Conservation (phyloP, 2,797 vertebrate species). For the Crocodylus rhombifer region DNA sequence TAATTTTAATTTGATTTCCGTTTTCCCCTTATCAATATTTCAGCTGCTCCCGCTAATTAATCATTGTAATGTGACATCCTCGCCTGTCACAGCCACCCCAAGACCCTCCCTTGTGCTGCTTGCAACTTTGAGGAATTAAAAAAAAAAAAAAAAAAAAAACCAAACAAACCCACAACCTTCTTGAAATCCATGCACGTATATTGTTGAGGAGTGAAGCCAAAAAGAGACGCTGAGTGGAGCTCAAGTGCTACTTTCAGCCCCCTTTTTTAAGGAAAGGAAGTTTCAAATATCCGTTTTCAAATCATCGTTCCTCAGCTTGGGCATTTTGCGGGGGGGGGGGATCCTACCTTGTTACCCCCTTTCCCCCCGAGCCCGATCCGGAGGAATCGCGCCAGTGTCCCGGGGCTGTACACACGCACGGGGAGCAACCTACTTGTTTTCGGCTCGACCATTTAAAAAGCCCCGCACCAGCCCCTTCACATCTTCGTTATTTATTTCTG, state of each 20-base stretch:
- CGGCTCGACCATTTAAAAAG: background rate
- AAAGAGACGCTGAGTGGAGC: constrained; percentile 72
- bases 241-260: constrained; percentile 60
- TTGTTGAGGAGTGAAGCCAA: constrained; percentile 55
- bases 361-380: constrained; percentile 18
- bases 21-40: constrained; percentile 78
- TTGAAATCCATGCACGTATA: background rate
- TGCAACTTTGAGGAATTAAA: constrained; percentile 42
- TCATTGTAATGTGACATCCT: constrained; percentile 55
- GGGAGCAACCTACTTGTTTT: background rate
- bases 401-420: background rate
- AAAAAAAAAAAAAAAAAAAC: background rate
- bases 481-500: background rate
- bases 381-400: background rate
- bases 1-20: constrained; percentile 76
- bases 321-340: background rate
- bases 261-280: constrained; percentile 57
- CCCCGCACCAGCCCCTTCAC: background rate
- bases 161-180: constrained; percentile 30
- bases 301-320: constrained; percentile 40
- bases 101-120: background rate
- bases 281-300: constrained; percentile 69
- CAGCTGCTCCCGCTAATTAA: constrained; percentile 63
- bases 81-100: constrained; percentile 23
- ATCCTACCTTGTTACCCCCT: constrained; percentile 38